Percentiles rank a stretch among this genome's conserved stretches.
phyloP scores from a whole-genome alignment of 2,888 invertebrate genomes.

The Drosophila mayaguana region DNA sequence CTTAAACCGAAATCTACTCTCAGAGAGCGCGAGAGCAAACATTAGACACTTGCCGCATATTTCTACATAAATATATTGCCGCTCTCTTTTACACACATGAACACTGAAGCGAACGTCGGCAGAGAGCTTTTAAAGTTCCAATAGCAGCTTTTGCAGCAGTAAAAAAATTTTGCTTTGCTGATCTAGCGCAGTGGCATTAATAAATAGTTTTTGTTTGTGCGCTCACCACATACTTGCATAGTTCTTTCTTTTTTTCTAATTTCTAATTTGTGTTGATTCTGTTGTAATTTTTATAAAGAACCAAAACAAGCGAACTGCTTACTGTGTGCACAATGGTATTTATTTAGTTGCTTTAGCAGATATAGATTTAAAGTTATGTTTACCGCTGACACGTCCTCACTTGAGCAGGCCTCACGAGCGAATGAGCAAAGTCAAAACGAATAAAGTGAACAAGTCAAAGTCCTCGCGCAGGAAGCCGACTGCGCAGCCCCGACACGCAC shows the following conservation, averaged over 20 bases:
- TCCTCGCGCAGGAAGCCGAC: conserved; percentile 78
- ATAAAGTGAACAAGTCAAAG: conserved; percentile 66
- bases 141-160: conserved; percentile 51
- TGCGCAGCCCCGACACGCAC: conserved; percentile 69
- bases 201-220: conserved; percentile 59
- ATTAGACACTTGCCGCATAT: conserved; percentile 54
- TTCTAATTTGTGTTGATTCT: conserved; percentile 5
- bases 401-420: conserved; percentile 57
- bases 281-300: conserved; percentile 4
- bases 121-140: conserved; percentile 55
- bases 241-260: neutral
- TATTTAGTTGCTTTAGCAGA: conserved; percentile 26
- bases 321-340: conserved; percentile 47
- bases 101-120: conserved; percentile 3
- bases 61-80: conserved; percentile 47
- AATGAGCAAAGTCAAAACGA: conserved; percentile 57
- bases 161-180: conserved; percentile 45
- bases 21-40: conserved; percentile 25
- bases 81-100: conserved; percentile 33
- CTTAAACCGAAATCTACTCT: conserved; percentile 31
- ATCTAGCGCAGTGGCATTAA: conserved; percentile 62
- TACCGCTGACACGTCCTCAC: conserved; percentile 69
- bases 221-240: conserved; percentile 17
- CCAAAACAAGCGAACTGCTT: conserved; percentile 35
- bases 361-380: conserved; percentile 22